Evolutionary conservation across 2,113 vertebrate species (phyloP).

Genomic region (Hylia prasina): DNA sequence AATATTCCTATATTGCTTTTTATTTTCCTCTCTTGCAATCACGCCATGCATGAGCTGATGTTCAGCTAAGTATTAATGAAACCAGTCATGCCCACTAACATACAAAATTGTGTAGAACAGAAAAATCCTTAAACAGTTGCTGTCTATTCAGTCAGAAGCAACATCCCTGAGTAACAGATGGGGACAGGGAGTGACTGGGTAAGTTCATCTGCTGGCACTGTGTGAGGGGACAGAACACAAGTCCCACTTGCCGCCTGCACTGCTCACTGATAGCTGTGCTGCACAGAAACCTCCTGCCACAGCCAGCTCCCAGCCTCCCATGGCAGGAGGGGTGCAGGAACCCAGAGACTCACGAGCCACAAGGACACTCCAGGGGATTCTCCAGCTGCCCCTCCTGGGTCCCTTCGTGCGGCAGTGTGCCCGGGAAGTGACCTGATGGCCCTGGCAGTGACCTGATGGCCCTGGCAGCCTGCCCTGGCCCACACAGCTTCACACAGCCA

Average conservation of each 20-base stretch:
- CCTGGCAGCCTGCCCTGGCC: not conserved
- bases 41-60: rapidly evolving
- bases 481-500: rapidly evolving
- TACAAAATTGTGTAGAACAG: not conserved
- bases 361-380: not conserved
- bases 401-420: rapidly evolving
- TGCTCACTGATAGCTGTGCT: not conserved
- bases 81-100: not conserved
- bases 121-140: not conserved
- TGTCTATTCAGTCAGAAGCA: not conserved
- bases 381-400: not conserved
- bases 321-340: not conserved
- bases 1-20: not conserved
- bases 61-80: not conserved
- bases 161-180: not conserved
- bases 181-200: rapidly evolving
- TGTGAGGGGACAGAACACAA: not conserved
- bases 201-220: rapidly evolving
- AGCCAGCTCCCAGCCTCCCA: rapidly evolving
- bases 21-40: not conserved
- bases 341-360: rapidly evolving
- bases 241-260: not conserved
- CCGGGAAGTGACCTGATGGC: not conserved
- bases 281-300: not conserved
- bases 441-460: not conserved